phyloP scores from a whole-genome alignment of 2,113 vertebrate genomes.

The Pangasianodon gigas region DNA sequence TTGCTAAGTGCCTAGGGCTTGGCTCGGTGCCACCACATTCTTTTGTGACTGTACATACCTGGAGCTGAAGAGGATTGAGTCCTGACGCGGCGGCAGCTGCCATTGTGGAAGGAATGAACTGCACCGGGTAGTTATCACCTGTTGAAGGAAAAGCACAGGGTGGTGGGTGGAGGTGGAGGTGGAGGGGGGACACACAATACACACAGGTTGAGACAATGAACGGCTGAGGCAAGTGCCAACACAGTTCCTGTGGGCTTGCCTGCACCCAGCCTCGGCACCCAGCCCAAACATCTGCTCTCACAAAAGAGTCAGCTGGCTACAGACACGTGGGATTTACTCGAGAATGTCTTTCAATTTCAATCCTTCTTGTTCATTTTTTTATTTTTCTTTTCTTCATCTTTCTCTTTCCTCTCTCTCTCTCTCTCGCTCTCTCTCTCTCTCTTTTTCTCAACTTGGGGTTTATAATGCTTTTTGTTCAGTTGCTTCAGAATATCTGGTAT shows the following conservation, averaged over 20 bases:
- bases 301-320: slow-evolving; percentile 86
- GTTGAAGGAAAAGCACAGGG: slow-evolving; percentile 70
- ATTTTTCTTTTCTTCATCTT: slow-evolving; percentile 12
- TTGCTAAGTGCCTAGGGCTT: slow-evolving; percentile 78
- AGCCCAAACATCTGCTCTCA: slow-evolving; percentile 96
- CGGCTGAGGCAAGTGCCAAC: slow-evolving; percentile 88
- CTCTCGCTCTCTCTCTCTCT: slow-evolving; percentile 42
- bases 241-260: slow-evolving; percentile 74
- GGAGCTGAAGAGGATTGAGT: slow-evolving; percentile 99
- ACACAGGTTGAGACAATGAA: slow-evolving; percentile 98
- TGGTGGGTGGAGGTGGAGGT: slow-evolving; percentile 47
- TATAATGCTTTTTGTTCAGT: slow-evolving; percentile 21
- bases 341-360: slow-evolving; percentile 69
- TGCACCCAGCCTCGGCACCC: slow-evolving; percentile 75
- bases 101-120: slow-evolving; percentile 99
- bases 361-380: slow-evolving; percentile 63
- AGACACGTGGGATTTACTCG: slow-evolving; percentile 77
- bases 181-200: slow-evolving; percentile 82
- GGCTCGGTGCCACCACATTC: slow-evolving; percentile 83
- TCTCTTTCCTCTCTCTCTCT: slow-evolving; percentile 17
- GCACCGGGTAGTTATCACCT: slow-evolving; percentile 99
- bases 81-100: slow-evolving; percentile 99
- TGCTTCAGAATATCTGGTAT: slow-evolving; percentile 20
- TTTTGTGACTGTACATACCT: slow-evolving; percentile 93
- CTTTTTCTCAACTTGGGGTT: neutral